These are phyloP conservation scores for Beris morrisii DNA, from an alignment of 2,888 invertebrate genomes.

Conservation along the genomic window DNA sequence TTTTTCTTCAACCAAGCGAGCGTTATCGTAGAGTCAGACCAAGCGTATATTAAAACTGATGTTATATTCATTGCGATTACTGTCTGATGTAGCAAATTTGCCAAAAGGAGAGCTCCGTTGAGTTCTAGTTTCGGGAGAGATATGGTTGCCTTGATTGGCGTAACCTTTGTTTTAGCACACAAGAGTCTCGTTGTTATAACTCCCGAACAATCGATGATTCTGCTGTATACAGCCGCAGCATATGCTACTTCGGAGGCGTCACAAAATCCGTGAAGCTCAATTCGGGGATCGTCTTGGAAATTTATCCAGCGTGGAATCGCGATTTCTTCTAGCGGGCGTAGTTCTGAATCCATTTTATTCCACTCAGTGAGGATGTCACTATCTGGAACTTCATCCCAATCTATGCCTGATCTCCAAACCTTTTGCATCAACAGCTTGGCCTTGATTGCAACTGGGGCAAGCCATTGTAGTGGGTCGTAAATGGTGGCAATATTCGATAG, in stretches of 20 bases:
- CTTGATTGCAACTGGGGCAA: neutral
- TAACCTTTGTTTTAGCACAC: neutral
- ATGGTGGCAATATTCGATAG: neutral
- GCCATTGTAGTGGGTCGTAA: neutral
- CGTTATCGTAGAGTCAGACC: neutral
- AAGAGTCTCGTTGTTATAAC: neutral
- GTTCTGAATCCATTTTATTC: neutral
- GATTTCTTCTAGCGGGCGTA: neutral
- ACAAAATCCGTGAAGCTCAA: constrained; percentile 2
- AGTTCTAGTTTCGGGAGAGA: neutral
- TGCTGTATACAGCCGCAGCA: constrained; percentile 4
- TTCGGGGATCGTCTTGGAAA: neutral
- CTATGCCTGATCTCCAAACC: constrained; percentile 1
- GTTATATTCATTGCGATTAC: neutral
- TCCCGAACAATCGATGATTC: neutral
- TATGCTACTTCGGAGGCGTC: constrained; percentile 2
- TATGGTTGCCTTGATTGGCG: neutral
- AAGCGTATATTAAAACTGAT: neutral
- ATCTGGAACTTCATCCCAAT: neutral
- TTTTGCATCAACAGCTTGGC: constrained; percentile 1
- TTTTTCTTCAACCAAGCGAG: constrained; percentile 2
- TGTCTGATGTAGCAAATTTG: neutral
- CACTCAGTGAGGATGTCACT: neutral
- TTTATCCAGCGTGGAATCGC: neutral
- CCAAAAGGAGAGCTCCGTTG: neutral